Percentiles rank a stretch among this genome's conserved stretches.
phyloP scores from a whole-genome alignment of 2,113 vertebrate species.

The Corydoras sp. region DNA sequence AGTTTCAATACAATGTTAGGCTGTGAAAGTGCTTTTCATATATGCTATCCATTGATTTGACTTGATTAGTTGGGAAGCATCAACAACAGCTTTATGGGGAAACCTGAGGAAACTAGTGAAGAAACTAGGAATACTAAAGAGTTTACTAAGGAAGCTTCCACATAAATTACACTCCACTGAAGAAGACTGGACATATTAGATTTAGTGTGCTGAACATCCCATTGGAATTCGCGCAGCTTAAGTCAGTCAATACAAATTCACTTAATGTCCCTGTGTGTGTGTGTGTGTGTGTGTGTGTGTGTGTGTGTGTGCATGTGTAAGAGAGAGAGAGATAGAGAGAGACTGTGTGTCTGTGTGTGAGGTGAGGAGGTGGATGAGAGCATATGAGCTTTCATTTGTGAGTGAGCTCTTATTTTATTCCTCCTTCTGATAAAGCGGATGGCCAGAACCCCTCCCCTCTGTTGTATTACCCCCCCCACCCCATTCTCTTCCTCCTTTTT shows the following conservation, averaged over 20 bases:
- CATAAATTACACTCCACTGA: neutral
- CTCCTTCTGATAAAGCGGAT: neutral
- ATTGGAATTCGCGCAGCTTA: neutral
- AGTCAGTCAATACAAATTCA: neutral
- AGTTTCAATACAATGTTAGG: too few species aligned
- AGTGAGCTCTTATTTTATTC: neutral
- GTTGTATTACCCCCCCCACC: neutral
- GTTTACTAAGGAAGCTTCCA: neutral
- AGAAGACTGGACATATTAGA: neutral
- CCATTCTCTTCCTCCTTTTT: neutral
- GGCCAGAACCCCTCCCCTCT: neutral
- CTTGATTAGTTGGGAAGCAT: too few species aligned
- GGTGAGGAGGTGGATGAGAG: neutral
- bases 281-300: neutral
- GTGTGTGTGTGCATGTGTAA: neutral
- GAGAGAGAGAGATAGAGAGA: too few species aligned
- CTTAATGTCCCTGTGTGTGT: neutral
- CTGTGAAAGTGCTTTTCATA: too few species aligned
- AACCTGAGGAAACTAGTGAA: neutral
- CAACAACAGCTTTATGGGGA: too few species aligned
- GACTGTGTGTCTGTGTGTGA: too few species aligned
- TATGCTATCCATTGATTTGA: too few species aligned
- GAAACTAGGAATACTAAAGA: neutral
- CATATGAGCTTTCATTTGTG: neutral
- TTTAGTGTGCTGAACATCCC: neutral